These are phyloP conservation scores for Aphelenchoides fujianensis DNA, from an alignment of 1,140 invertebrate genomes.

Conservation along the genomic window DNA sequence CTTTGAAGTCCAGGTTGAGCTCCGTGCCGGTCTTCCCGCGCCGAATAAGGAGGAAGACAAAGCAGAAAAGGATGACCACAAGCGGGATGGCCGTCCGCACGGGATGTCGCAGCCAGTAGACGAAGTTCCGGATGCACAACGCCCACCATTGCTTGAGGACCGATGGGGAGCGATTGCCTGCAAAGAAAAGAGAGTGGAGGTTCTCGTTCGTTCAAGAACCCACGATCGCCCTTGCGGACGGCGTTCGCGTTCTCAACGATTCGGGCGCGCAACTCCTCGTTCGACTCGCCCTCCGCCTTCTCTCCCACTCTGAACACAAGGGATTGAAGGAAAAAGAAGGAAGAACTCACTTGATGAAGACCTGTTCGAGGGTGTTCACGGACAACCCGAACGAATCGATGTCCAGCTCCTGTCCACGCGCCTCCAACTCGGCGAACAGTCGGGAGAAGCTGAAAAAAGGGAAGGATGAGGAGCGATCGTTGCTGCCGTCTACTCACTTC, in stretches of 20 bases:
- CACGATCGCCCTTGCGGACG: background rate
- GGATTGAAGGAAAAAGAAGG: background rate
- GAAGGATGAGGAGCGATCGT: too few species aligned
- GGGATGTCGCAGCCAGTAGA: conserved; percentile 12
- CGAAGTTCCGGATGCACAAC: background rate
- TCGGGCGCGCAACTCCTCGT: background rate
- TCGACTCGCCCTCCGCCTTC: conserved; percentile 8
- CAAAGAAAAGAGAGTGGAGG: background rate
- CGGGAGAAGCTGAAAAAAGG: conserved; percentile 5
- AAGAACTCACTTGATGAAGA: conserved; percentile 27
- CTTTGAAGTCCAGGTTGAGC: background rate
- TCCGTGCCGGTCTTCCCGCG: background rate
- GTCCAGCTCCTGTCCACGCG: background rate
- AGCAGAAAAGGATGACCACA: background rate
- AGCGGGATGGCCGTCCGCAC: background rate
- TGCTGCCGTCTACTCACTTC: too few species aligned
- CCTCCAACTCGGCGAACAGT: conserved; percentile 19
- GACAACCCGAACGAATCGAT: conserved; percentile 22
- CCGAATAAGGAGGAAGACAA: conserved; percentile 7
- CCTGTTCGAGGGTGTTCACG: conserved; percentile 27
- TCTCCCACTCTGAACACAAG: background rate
- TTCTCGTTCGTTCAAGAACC: background rate
- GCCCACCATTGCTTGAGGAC: conserved; percentile 6
- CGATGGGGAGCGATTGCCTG: background rate
- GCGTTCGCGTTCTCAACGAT: conserved; percentile 4